A percentile compares a stretch with the other conserved stretches of the same genome.
phyloP scores from a whole-genome alignment of 2,797 vertebrate genomes.

The Pseudochaenichthys georgianus region DNA sequence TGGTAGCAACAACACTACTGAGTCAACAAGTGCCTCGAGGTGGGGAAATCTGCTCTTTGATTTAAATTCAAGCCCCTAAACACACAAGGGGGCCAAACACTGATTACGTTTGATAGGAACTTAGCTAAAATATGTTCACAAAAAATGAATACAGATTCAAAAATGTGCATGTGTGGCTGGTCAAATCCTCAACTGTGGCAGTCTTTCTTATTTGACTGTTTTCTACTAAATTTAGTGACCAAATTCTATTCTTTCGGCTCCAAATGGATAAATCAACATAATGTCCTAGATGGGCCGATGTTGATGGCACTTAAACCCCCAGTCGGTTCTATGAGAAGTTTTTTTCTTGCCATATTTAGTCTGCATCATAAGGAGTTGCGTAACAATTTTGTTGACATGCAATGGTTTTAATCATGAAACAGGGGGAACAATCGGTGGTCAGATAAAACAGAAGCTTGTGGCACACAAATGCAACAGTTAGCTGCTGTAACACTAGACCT shows the following conservation, averaged over 20 bases:
- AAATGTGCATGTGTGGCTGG: slow-evolving; percentile 38
- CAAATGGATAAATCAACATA: slow-evolving; percentile 54
- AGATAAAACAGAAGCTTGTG: slow-evolving; percentile 59
- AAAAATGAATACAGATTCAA: slow-evolving; percentile 52
- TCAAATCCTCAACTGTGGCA: slow-evolving; percentile 16
- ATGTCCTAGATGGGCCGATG: slow-evolving; percentile 34
- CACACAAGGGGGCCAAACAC: slow-evolving; percentile 40
- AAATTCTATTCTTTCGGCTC: slow-evolving; percentile 45
- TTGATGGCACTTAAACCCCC: slow-evolving; percentile 53
- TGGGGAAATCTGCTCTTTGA: slow-evolving; percentile 27
- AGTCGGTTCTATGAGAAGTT: slow-evolving; percentile 44
- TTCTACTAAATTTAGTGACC: slow-evolving; percentile 44
- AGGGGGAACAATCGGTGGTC: slow-evolving; percentile 27
- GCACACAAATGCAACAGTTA: slow-evolving; percentile 54
- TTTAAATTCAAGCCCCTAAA: slow-evolving; percentile 23
- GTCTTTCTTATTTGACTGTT: neutral
- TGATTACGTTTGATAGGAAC: slow-evolving; percentile 43
- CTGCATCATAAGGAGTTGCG: slow-evolving; percentile 39
- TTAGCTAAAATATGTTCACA: slow-evolving; percentile 40
- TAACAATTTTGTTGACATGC: slow-evolving; percentile 43
- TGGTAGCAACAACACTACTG: slow-evolving; percentile 51
- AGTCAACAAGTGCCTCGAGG: slow-evolving; percentile 57
- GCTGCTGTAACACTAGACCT: slow-evolving; percentile 66
- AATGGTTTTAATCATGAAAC: slow-evolving; percentile 46
- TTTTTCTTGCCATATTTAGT: slow-evolving; percentile 48